These are phyloP conservation scores for Nixonia krombeini DNA, from an alignment of 1,140 invertebrate species.

Conservation along the genomic window DNA sequence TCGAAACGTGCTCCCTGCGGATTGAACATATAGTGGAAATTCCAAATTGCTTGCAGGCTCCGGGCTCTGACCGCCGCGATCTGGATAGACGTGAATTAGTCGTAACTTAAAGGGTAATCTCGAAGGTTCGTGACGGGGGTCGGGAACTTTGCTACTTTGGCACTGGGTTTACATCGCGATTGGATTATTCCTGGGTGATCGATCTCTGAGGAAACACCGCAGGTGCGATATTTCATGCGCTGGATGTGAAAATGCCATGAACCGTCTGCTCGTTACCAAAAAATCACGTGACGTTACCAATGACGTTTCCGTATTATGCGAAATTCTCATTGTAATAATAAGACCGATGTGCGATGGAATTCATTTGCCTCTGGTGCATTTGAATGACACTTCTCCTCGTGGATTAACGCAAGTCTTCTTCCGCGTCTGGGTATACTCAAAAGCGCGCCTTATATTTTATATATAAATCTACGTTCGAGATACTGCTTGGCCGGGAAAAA, in stretches of 20 bases:
- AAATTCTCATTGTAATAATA: too few species aligned
- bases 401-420: too few species aligned
- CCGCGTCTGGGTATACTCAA: too few species aligned
- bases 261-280: too few species aligned
- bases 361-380: too few species aligned
- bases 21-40: slow-evolving; percentile 37
- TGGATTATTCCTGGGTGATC: slow-evolving; percentile 34
- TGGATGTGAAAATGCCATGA: too few species aligned
- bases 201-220: slow-evolving; percentile 12
- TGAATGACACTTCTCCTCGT: too few species aligned
- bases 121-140: slow-evolving; percentile 21
- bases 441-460: slow-evolving; percentile 28
- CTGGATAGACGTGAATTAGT: slow-evolving; percentile 42
- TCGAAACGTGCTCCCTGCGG: slow-evolving; percentile 35
- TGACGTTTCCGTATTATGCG: too few species aligned
- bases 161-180: slow-evolving; percentile 32
- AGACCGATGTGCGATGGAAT: too few species aligned
- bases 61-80: slow-evolving; percentile 25
- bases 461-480: slow-evolving; percentile 25
- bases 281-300: too few species aligned
- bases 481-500: slow-evolving; percentile 8
- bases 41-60: slow-evolving; percentile 25
- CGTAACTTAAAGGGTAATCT: slow-evolving; percentile 44
- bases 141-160: slow-evolving; percentile 32
- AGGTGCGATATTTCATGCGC: slow-evolving; percentile 15